Evolutionary conservation across 2,888 invertebrate genomes (phyloP).

Genomic region (Eucera pruinosa): DNA sequence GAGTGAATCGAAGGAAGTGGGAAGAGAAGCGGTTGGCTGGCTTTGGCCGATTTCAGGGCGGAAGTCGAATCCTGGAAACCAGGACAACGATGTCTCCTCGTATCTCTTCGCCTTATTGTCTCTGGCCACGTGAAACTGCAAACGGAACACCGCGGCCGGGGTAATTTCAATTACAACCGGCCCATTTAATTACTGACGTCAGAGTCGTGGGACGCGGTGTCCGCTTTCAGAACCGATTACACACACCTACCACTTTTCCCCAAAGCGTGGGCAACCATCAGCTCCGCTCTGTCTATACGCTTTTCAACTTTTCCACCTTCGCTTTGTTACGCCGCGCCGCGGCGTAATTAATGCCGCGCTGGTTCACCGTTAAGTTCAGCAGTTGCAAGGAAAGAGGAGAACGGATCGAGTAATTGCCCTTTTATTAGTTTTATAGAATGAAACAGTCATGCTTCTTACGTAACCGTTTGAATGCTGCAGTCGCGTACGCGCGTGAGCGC

Average conservation of each 20-base stretch:
- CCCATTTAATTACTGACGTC: constrained; percentile 57
- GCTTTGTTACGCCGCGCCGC: no score
- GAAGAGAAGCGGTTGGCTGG: no score
- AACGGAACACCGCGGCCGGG: constrained; percentile 17
- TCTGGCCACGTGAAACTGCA: constrained; percentile 45
- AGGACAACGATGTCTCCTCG: constrained; percentile 43
- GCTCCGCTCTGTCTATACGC: neutral
- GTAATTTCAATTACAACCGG: constrained; percentile 56
- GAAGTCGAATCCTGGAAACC: constrained; percentile 65
- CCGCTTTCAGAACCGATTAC: constrained; percentile 6
- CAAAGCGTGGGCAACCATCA: constrained; percentile 2
- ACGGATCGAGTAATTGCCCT: no score
- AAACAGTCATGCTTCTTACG: no score
- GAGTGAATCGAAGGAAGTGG: no score
- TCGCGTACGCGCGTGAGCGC: no score
- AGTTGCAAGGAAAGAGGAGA: no score
- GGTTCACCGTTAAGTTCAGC: no score
- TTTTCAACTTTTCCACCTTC: constrained; percentile 1
- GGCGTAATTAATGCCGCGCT: no score
- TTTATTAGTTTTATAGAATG: no score
- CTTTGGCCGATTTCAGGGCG: constrained; percentile 47
- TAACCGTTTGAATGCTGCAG: no score
- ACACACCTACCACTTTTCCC: constrained; percentile 7
- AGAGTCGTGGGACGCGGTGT: constrained; percentile 15
- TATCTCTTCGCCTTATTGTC: constrained; percentile 51